Base-by-base conservation (phyloP, 2,888 invertebrate genomes). In the Pammene fasciana region DNA sequence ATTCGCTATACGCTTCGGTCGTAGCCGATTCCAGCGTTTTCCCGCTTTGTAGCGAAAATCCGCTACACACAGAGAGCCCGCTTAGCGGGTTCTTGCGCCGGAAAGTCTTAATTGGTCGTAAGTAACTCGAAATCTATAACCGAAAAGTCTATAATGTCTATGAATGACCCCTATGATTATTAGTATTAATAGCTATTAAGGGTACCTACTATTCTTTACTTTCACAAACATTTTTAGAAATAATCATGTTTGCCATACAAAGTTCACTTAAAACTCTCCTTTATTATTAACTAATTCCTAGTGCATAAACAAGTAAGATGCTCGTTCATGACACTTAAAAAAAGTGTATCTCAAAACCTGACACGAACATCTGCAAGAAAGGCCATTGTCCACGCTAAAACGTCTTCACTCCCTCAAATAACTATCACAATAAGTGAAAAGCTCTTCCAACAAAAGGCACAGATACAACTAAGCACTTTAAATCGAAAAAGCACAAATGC, bases 401-500 rank as follows among this genome's bases (percentile, higher is more conserved):
- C 68, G 70, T 59, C 65, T 54, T 45, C 61, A 64, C 45, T 65
- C 55, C 55, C 57, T 73, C 73, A 74, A 79, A 77, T 57, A 75
- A 78, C 74, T 76, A 77, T 78, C 76, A 75, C 78, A 82, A 80
- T 79, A 81, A 88, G 86, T 86, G 86, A 86, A 88, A 89, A 86
- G 86, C 77, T 78, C 77, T 79, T 82, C 82, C 81, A 85, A 90
- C 90, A 90, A 91, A 86, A 86, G 88, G 75, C 82, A 85, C 85
- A 79, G 86, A 85, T 87, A 89, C 90, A 90, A 89, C 84, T 90
- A 91, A 92, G 88, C 91, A 86, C 88, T 92, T 91, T 88, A 90
- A 84, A 78, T 82, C 81, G 85, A 87, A 87, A 89, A 89, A 86
- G 85, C 80, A 89, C 88, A 90, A 90, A 86, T 83, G 86, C 86